A percentile compares a stretch with the other conserved stretches of the same genome.
Conservation (phyloP, 1,140 invertebrate genomes). For the Heliconius melpomene region DNA sequence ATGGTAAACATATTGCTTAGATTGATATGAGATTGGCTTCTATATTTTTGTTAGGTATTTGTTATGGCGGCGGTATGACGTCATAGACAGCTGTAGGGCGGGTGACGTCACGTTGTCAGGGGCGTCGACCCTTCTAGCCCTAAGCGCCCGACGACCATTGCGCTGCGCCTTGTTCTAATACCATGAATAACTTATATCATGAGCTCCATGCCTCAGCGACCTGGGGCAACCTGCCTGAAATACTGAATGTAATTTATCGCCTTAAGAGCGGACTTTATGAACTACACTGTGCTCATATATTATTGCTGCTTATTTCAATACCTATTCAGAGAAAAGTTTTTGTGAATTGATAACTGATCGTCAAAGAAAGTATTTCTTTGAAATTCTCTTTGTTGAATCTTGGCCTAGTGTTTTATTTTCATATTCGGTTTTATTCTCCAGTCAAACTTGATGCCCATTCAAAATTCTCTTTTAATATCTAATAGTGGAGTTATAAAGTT, state of each 20-base stretch:
- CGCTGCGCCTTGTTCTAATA: constrained; percentile 50
- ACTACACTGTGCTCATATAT: background rate
- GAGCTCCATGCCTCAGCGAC: constrained; percentile 61
- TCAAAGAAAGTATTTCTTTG: background rate
- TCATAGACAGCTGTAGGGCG: constrained; percentile 77
- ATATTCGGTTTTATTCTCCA: background rate
- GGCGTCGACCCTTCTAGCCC: constrained; percentile 69
- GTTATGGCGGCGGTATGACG: constrained; percentile 65
- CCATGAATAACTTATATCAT: constrained; percentile 73
- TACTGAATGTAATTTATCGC: constrained; percentile 36
- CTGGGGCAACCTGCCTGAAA: constrained; percentile 68
- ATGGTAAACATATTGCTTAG: constrained; percentile 60
- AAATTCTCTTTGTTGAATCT: background rate
- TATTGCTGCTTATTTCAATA: constrained; percentile 2
- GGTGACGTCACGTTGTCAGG: constrained; percentile 68
- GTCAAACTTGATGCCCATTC: background rate
- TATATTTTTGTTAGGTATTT: constrained; percentile 55
- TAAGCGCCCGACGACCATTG: constrained; percentile 47
- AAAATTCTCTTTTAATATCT: too few relatives aligned
- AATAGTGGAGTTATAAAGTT: too few relatives aligned
- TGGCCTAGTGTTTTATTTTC: too few relatives aligned
- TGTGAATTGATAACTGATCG: background rate
- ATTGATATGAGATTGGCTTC: constrained; percentile 59
- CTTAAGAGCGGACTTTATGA: constrained; percentile 31
- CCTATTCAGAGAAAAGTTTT: background rate